Conservation (phyloP, 2,113 vertebrate genomes). For the Anoplopoma fimbria region DNA sequence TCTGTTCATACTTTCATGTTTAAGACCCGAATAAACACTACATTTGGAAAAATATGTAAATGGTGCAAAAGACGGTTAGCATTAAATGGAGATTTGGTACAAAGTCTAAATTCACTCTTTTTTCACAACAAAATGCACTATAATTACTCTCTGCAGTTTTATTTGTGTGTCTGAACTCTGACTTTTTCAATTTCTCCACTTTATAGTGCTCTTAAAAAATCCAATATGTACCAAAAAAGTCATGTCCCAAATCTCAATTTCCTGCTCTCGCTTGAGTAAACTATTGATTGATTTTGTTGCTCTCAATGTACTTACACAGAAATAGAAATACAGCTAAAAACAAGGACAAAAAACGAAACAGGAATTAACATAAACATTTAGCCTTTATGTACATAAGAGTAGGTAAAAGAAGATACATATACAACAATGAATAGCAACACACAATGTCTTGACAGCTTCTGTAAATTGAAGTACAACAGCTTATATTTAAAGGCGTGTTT, state of each 20-base stretch:
- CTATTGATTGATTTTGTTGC: no score
- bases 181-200: background rate
- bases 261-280: no score
- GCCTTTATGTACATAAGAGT: no score
- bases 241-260: background rate
- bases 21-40: slow-evolving; percentile 1
- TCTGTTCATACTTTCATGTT: slow-evolving; percentile 18
- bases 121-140: background rate
- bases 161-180: background rate
- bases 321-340: no score
- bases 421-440: no score
- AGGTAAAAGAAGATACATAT: no score
- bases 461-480: no score
- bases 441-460: no score
- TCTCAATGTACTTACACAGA: no score
- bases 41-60: background rate
- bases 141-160: background rate
- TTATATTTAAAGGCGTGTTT: no score
- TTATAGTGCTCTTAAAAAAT: background rate
- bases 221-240: background rate
- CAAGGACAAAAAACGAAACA: no score
- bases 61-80: background rate
- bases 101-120: background rate
- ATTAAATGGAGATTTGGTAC: background rate
- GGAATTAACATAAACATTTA: no score